Evolutionary conservation across 2,888 invertebrate genomes (phyloP).

Genomic region (Cryptus viduatorius): DNA sequence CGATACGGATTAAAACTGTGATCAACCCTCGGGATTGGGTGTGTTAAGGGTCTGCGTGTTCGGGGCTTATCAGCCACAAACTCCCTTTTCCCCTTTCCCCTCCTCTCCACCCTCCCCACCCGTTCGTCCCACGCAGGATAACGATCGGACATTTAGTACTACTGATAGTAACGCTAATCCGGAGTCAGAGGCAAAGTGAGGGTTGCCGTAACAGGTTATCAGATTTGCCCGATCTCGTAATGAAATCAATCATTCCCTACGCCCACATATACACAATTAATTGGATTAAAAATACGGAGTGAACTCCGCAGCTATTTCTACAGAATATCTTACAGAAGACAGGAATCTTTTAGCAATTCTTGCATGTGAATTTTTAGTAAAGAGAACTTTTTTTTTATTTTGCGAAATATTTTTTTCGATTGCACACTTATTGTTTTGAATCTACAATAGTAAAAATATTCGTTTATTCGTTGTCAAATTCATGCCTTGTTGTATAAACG

Average conservation of each 20-base stretch:
- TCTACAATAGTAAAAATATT: neutral
- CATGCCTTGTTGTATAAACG: neutral
- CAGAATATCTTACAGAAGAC: neutral
- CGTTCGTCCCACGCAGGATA: conserved; percentile 71
- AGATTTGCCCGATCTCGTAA: conserved; percentile 57
- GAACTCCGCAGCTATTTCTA: neutral
- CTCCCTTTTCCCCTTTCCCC: too few species aligned
- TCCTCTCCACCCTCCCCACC: conserved; percentile 27
- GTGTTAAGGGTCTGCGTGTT: conserved; percentile 72
- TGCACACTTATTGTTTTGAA: too few species aligned
- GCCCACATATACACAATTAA: conserved; percentile 14
- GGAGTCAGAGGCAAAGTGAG: conserved; percentile 69
- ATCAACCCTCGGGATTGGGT: conserved; percentile 77
- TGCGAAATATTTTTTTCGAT: too few species aligned
- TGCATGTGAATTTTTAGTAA: neutral
- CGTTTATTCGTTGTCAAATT: neutral
- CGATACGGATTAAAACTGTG: conserved; percentile 80
- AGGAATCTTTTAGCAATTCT: neutral
- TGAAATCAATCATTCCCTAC: conserved; percentile 62
- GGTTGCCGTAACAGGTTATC: conserved; percentile 59
- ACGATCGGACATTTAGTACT: conserved; percentile 81
- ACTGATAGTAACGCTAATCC: conserved; percentile 82
- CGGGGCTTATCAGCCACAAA: conserved; percentile 71
- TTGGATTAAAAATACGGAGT: conserved; percentile 28
- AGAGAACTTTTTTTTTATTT: neutral